Evolutionary conservation across 2,113 vertebrate genomes (phyloP).

Genomic region (human): DNA sequence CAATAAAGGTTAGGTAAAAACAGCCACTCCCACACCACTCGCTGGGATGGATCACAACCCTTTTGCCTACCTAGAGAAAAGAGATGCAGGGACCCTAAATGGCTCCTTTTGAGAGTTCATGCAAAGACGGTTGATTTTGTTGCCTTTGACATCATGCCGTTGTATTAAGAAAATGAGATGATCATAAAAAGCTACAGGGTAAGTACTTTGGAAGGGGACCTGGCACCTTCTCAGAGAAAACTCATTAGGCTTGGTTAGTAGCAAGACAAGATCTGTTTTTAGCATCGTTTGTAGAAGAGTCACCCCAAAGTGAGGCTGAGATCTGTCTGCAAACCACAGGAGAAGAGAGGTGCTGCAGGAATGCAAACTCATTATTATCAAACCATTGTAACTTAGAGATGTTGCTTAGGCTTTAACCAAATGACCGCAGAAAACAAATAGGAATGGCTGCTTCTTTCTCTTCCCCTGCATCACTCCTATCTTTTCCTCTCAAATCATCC

Average conservation of each 20-base stretch:
- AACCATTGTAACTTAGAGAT: background rate
- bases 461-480: background rate
- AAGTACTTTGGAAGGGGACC: background rate
- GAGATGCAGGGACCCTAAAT: background rate
- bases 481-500: constrained; percentile 26
- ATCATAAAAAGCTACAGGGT: background rate
- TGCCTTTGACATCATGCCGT: background rate
- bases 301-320: background rate
- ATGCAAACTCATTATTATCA: background rate
- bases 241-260: background rate
- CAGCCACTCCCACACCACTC: background rate
- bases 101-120: background rate
- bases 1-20: background rate
- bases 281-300: background rate
- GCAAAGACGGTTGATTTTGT: background rate
- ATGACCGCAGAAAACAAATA: background rate
- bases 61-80: background rate
- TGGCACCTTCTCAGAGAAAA: background rate
- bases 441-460: background rate
- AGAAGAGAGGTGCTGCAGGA: background rate
- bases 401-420: background rate
- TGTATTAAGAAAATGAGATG: background rate
- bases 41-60: background rate
- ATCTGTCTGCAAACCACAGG: background rate
- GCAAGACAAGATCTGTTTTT: background rate